Conservation (phyloP, 2,113 vertebrate genomes). For the Colaptes auratus region DNA sequence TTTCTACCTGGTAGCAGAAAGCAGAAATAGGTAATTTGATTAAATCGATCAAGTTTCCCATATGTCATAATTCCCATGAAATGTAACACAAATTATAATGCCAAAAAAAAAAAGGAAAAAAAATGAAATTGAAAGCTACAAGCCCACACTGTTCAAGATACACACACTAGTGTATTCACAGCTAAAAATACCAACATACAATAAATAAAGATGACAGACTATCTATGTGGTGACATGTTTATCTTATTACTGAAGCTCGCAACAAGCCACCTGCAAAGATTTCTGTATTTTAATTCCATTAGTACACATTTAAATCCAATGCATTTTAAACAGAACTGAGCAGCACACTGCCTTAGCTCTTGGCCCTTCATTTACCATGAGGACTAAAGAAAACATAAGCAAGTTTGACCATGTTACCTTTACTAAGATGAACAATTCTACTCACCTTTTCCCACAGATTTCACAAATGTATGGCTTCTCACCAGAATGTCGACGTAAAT, state of each 20-base stretch:
- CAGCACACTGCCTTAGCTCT: neutral
- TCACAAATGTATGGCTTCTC: conserved; percentile 99
- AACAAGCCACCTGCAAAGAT: neutral
- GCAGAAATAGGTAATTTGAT: neutral
- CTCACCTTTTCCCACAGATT: conserved; percentile 96
- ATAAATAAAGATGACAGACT: neutral
- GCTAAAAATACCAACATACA: neutral
- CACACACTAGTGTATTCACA: neutral
- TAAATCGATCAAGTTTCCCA: neutral
- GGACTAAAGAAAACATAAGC: neutral
- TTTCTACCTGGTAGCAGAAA: neutral
- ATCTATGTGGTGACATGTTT: neutral
- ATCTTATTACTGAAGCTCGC: neutral
- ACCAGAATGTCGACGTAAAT: conserved; percentile 93
- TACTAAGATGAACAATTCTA: neutral
- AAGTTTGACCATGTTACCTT: neutral
- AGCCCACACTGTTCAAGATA: neutral
- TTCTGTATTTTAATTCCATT: neutral
- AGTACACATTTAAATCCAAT: neutral
- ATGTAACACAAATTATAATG: neutral
- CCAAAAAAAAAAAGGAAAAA: neutral
- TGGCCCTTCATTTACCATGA: neutral
- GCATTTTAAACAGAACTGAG: neutral
- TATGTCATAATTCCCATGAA: neutral
- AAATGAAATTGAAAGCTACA: neutral